Percentiles rank a stretch among this genome's conserved stretches.
Conservation (phyloP, 2,113 vertebrate species). For the Elephas maximus region DNA sequence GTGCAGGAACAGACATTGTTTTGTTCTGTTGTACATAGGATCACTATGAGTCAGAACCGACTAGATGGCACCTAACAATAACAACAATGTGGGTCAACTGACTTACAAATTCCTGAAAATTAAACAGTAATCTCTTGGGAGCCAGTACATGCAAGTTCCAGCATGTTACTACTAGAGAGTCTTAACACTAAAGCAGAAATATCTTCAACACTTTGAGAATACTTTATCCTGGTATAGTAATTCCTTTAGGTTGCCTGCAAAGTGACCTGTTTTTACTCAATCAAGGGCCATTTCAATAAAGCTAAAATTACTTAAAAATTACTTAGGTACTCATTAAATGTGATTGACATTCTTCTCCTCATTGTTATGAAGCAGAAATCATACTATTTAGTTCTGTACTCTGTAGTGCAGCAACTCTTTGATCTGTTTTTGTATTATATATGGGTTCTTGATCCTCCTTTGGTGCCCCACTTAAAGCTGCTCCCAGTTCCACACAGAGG, state of each 20-base stretch:
- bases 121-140: not conserved
- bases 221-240: not conserved
- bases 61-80: too few relatives aligned
- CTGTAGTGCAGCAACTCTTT: not conserved
- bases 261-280: not conserved
- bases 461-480: not conserved
- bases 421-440: not conserved
- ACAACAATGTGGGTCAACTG: not conserved
- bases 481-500: not conserved
- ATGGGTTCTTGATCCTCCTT: not conserved
- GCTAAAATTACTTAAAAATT: not conserved
- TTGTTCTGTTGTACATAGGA: too few relatives aligned
- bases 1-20: too few relatives aligned
- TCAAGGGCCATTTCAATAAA: not conserved
- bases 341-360: not conserved
- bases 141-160: not conserved
- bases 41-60: too few relatives aligned
- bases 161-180: not conserved
- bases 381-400: not conserved
- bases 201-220: not conserved
- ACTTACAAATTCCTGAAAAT: slow-evolving; percentile 1
- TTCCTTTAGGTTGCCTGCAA: not conserved
- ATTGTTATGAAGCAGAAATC: not conserved
- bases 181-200: not conserved
- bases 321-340: not conserved